Base-by-base conservation (phyloP, 2,113 vertebrate genomes). In the Eurypyga helias region DNA sequence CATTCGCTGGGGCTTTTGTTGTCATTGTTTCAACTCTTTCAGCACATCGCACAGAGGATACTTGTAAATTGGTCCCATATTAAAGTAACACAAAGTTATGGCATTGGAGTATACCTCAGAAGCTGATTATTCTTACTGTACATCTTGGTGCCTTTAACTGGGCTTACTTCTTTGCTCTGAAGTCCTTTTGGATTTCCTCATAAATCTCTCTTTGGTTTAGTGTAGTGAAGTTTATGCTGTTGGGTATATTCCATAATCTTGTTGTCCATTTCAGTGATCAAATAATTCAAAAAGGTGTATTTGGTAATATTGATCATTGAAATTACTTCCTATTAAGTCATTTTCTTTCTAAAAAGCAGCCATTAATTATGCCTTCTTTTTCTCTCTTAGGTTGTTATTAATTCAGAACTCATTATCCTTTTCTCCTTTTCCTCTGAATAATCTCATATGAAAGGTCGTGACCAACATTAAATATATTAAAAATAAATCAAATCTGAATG, bases 331-430 rank as follows among this genome's bases (percentile, higher is more conserved):
- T 70, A 46, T 62, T 61, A 85, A 94, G 54, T 79, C 8, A 1
- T 93, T 45, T 18, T 70, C 64, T 87, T 70, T 87, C 61, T 79
- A 55, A 81, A 92, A 96, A 38, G 38, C 48, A 89, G 41, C 4
- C 60, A 71, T 89, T 89, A 94, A 78, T 96, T 94, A 91, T 31
- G 33, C 28, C 11, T 48, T 72, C 91, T 91, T 57, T 31, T 41
- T 94, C 5, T 43, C 25, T 92, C 25, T 72, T 49, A 64, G 38
- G 26, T 61, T 45, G 60, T 87, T 95, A 92, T 78, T 95, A 94
- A 94, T 95, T 87, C 57, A 89, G 61, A 76, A 81, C 60, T 95
- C 52, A 82, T 87, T 84, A 87, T 88, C 41, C 13, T 90, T 87
- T 89, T 43, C 43, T 75, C 4, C 11, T 69, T 86, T 95, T 80